Base-by-base conservation (phyloP, 2,797 vertebrate species). In the Neopelma chrysocephalum region DNA sequence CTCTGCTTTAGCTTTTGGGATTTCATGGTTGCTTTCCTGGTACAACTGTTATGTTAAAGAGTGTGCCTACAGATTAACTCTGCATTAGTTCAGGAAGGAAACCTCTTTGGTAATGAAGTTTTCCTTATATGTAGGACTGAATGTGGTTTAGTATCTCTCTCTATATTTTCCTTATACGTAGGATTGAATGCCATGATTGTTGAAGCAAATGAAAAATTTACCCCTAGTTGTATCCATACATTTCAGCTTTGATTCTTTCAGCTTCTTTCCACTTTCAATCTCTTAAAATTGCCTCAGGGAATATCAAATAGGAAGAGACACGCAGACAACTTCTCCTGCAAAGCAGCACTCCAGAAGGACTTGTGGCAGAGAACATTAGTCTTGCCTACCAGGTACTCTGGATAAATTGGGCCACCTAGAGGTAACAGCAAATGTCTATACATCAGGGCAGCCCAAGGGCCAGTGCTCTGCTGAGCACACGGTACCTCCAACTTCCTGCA, bases 401-500 rank as follows among this genome's bases (percentile, higher is more conserved):
- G 96, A 60, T 96, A 96, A 94, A 97, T 91, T 96, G 95, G 91
- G 95, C 95, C 94, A 96, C 91, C 96, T 95, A 96, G 95, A 96
- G 95, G 96, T 97, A 90, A 89, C 69, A 91, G 36, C 80, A 96
- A 84, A 92, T 7, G 87, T 82, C 9, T 93, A 92, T 95, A 53
- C 42, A 56, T 31, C 82, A 75, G 51, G 87, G 70, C 80, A 91
- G 83, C 79, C 68, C 9, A 3, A 77, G 75, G 64, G 72, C 76
- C 61, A 31, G 45, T 18, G 58, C 75, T 65, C 32, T 80, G 0
- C 79, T n/a, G 56, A 73, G 48, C 51, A 15, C 3, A 0, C 45
- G 25, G 0, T 29, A 23, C 51, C 32, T 70, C 25, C 75, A 56
- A 2, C 70, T 90, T 57, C n/a, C 2, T 27, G 34, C 38, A 42